Evolutionary conservation across 2,113 vertebrate species (phyloP).

Genomic region (Eleginops maclovinus): DNA sequence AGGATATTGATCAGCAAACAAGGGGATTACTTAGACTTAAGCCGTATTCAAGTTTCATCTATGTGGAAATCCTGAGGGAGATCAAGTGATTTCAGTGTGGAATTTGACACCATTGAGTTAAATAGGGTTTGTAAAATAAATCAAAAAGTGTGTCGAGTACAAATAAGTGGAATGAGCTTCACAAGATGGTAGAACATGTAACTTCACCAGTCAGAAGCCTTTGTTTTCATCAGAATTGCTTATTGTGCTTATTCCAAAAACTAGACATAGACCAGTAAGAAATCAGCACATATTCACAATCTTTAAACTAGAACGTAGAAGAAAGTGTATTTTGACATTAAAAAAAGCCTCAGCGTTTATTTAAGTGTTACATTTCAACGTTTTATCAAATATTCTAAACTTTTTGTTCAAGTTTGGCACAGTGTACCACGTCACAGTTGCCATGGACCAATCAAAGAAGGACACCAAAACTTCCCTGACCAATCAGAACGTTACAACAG

Average conservation of each 20-base stretch:
- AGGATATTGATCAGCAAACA: conserved; percentile 32
- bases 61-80: background rate
- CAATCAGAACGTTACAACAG: conserved; percentile 86
- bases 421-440: conserved; percentile 42
- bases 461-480: conserved; percentile 81
- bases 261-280: background rate
- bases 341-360: rapidly evolving
- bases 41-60: conserved; percentile 15
- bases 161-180: background rate
- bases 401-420: conserved; percentile 50
- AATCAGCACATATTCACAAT: background rate
- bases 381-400: background rate
- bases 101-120: background rate
- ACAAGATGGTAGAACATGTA: background rate
- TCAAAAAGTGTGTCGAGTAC: background rate
- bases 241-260: no score
- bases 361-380: background rate
- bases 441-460: conserved; percentile 71
- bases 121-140: background rate
- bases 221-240: no score
- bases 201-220: background rate
- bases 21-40: background rate
- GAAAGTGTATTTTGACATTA: no score
- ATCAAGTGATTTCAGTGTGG: background rate
- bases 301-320: background rate